Evolutionary conservation across 2,797 vertebrate species (phyloP), one percentile per base, ranked within the genome.

Genomic region (Etheostoma nigrum): DNA sequence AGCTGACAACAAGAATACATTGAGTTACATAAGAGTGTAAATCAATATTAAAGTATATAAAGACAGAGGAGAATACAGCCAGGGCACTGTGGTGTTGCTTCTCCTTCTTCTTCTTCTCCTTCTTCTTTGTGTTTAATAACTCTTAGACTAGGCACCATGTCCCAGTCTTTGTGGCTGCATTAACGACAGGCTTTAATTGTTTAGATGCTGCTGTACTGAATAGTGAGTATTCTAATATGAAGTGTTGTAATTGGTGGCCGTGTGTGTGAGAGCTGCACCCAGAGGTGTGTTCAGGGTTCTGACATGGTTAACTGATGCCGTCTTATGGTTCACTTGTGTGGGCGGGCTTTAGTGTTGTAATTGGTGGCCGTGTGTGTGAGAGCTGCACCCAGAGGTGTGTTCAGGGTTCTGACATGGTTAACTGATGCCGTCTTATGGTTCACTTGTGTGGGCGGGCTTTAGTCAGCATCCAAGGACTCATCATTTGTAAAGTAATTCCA

Each of bases 401-500:
- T 57, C 60, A 69, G 63, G 70, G 42, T 44, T 67, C 60, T 53
- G 36, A 58, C 62, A 73, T 6, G 77, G 79, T 76, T 86, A 59
- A 68, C 76, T 75, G 73, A 68, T 48, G 51, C 77, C 51, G 18
- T 83, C 64, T 55, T 49, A 1, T 47, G 45, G 45, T 62, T 49
- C 16, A 30, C 42, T 25, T 67, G 25, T 52, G 63, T 57, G 47
- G 5, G 54, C 21, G n/a, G 67, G 53, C 76, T 71, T 54, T 36
- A 55, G 63, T 87, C 65, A 89, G 88, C 73, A 81, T 85, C 72
- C 62, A 54, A 67, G 71, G 67, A 64, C 79, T 86, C 81, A 76
- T 90, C 82, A 86, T 89, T 89, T 83, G 78, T 90, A 86, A 89
- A 87, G 68, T 72, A 86, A 88, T 91, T 85, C 62, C 78, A 82